Conservation (phyloP, 2,888 invertebrate species). For the Endotricha flammealis region DNA sequence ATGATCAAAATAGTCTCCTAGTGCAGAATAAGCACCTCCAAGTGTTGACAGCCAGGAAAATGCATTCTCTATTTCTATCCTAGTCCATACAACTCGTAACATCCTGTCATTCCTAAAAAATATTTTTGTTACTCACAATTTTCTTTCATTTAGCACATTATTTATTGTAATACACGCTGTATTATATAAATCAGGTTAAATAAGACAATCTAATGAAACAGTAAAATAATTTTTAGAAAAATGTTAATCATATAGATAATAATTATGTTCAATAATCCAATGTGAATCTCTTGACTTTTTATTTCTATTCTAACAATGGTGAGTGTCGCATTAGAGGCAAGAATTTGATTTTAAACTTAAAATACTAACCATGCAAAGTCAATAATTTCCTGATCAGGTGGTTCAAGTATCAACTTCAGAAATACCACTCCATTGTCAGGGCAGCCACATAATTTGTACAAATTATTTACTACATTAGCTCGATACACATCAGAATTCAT, state of each 20-base stretch:
- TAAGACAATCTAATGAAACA: too few species aligned
- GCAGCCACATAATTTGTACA: conserved; percentile 38
- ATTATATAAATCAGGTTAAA: too few species aligned
- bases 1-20: conserved; percentile 90
- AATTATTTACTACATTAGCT: conserved; percentile 42
- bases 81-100: conserved; percentile 71
- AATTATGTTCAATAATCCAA: too few species aligned
- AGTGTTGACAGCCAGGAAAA: conserved; percentile 97
- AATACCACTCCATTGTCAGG: conserved; percentile 40
- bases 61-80: conserved; percentile 87
- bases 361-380: conserved; percentile 84
- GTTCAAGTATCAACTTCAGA: conserved; percentile 71
- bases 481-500: conserved; percentile 50
- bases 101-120: conserved; percentile 66
- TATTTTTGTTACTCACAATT: not conserved
- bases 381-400: conserved; percentile 80
- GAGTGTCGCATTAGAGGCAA: too few species aligned
- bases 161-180: too few species aligned
- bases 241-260: not conserved
- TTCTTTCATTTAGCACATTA: not conserved
- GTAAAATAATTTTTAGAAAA: not conserved
- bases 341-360: too few species aligned
- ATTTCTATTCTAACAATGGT: too few species aligned
- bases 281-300: too few species aligned
- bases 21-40: conserved; percentile 96